Evolutionary conservation across 2,888 invertebrate genomes (phyloP), one percentile per base, ranked within the genome.

Genomic region (Drosophila aldrichi): DNA sequence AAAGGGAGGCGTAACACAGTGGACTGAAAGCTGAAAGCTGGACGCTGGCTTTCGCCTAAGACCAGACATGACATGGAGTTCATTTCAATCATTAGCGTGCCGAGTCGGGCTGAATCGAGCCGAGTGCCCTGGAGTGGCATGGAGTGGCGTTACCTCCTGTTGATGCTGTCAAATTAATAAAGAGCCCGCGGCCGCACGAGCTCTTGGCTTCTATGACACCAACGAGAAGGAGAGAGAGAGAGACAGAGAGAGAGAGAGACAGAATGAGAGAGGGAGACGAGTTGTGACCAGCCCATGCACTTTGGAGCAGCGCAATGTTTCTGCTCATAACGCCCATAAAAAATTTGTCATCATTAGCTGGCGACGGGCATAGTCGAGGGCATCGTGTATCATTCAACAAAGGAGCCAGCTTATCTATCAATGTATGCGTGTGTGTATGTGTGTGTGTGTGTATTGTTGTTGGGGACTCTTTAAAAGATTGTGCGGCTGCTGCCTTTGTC

Each of bases 101-200:
- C 73, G 68, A 65, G 77, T 49, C 61, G 32, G 58, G 52, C 58
- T 22, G 48, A 70, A 60, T 68, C 71, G 63, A 62, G 55, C n/a
- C 10, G 46, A 29, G 81, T 79, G 77, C 72, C 62, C 61, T 59
- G 72, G 29, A 67, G 34, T 52, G 36, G 52, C 22, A 5, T 36
- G 52, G 20, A 52, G 52, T 52, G 63, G 25, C 20, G 72, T 56
- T 73, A 63, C 75, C 74, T 63, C 80, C 83, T 83, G 80, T 91
- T 90, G 91, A 91, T 88, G 90, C 81, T 85, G 89, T 89, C 89
- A 90, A 90, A 91, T 91, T 90, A 88, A 90, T 90, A 91, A 88
- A 88, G 87, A 88, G 80, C 84, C 84, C 64, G 56, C 65, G 73
- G 71, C 59, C 66, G 34, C 66, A 38, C n/a, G 40, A 36, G 48